Evolutionary conservation across 2,797 vertebrate species (phyloP).

Genomic region (Phataginus tetradactyla): DNA sequence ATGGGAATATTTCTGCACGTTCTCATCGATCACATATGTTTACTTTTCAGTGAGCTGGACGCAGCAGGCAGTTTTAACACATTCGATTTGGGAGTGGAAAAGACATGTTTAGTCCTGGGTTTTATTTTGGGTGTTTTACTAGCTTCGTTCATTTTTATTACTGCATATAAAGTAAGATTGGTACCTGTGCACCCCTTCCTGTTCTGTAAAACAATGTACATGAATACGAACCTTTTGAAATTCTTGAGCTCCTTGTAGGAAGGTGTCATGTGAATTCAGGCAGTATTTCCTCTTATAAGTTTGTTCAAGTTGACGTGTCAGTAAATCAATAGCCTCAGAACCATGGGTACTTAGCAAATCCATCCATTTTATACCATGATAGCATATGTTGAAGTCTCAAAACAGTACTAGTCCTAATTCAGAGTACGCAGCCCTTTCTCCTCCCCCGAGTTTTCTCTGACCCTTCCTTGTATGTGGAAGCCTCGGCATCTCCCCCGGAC

Average conservation of each 20-base stretch:
- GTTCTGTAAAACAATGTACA: background rate
- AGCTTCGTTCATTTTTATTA: background rate
- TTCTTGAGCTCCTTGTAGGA: background rate
- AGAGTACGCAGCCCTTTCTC: background rate
- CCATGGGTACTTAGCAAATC: background rate
- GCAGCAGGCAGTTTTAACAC: background rate
- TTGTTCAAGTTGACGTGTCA: background rate
- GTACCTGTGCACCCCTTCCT: background rate
- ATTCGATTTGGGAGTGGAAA: background rate
- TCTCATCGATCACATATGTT: background rate
- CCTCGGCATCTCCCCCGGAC: background rate
- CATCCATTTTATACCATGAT: conserved; percentile 18
- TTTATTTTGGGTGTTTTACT: background rate
- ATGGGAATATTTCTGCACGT: background rate
- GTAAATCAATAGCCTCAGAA: conserved; percentile 1
- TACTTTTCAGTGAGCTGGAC: background rate
- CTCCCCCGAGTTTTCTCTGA: background rate
- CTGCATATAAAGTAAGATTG: background rate
- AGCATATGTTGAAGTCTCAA: conserved; percentile 41
- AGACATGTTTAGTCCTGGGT: background rate
- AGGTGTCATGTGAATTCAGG: background rate
- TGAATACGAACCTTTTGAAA: background rate
- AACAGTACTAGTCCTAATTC: background rate
- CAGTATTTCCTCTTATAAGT: conserved; percentile 19
- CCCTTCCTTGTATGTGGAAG: background rate